Conservation (phyloP, 35 echinoderm and acorn worm species). For the Ptychodera flava region DNA sequence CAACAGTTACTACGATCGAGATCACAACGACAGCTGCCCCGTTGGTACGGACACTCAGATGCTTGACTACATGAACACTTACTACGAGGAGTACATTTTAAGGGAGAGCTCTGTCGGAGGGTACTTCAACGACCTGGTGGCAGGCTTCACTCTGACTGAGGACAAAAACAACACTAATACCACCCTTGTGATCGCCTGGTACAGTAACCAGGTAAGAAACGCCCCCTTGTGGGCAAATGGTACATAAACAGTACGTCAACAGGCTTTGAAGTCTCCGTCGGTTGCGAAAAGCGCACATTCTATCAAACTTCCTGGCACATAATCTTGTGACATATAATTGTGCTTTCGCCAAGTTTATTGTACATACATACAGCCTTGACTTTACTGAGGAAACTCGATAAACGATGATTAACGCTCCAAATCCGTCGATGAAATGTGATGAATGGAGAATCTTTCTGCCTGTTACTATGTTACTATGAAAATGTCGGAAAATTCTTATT, state of each 20-base stretch:
- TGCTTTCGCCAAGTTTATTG: too few species aligned
- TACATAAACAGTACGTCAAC: neutral
- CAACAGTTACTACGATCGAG: too few species aligned
- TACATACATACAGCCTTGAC: too few species aligned
- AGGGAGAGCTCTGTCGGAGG: conserved; percentile 13
- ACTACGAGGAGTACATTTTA: conserved; percentile 76
- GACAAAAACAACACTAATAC: neutral
- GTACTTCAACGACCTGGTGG: conserved; percentile 69
- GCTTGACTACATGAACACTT: conserved; percentile 35
- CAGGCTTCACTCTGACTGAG: conserved; percentile 34
- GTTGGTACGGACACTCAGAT: conserved; percentile 39
- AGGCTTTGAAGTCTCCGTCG: neutral
- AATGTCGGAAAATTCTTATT: too few species aligned
- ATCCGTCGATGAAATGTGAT: too few species aligned
- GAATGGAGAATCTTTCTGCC: too few species aligned
- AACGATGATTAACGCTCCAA: too few species aligned
- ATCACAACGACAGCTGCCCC: conserved; percentile 25
- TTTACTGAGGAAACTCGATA: too few species aligned
- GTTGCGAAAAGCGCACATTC: neutral
- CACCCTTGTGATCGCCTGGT: conserved; percentile 40
- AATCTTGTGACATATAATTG: too few species aligned
- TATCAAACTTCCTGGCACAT: too few species aligned
- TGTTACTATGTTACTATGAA: too few species aligned
- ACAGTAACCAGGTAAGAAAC: conserved; percentile 80
- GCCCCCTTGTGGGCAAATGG: neutral